phyloP scores from a whole-genome alignment of 2,888 invertebrate genomes.

The Leucophenga montana region DNA sequence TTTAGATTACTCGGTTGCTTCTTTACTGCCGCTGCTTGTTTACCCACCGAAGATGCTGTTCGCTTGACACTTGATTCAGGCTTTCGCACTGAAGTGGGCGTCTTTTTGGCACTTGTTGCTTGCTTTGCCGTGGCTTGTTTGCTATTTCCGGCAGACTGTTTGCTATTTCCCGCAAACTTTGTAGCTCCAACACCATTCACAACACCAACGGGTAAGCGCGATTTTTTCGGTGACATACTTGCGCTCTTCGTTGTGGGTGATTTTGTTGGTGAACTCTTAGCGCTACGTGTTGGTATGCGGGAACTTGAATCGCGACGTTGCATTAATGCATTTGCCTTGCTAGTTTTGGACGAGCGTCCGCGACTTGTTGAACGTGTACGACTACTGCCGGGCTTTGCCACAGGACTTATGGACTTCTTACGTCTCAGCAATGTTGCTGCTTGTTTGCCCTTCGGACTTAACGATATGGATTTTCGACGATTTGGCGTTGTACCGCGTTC shows the following conservation, averaged over 20 bases:
- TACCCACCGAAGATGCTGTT: constrained; percentile 50
- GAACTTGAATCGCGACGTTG: constrained; percentile 56
- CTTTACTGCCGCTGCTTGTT: constrained; percentile 43
- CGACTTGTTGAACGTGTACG: constrained; percentile 31
- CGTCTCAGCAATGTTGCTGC: constrained; percentile 37
- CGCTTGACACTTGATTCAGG: constrained; percentile 49
- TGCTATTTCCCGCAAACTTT: background rate
- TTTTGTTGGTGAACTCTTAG: constrained; percentile 37
- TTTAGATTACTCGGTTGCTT: constrained; percentile 45
- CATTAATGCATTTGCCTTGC: constrained; percentile 23
- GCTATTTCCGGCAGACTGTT: background rate
- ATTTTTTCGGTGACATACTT: constrained; percentile 40
- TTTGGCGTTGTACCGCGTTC: constrained; percentile 51
- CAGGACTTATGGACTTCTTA: constrained; percentile 63
- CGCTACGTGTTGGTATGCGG: constrained; percentile 61
- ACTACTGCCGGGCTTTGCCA: constrained; percentile 32
- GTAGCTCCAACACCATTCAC: background rate
- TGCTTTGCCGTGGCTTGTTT: constrained; percentile 43
- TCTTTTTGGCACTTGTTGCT: constrained; percentile 71
- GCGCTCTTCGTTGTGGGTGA: constrained; percentile 41
- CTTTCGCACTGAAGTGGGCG: constrained; percentile 48
- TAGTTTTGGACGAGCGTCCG: constrained; percentile 34
- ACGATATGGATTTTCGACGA: constrained; percentile 65
- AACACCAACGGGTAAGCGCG: constrained; percentile 18
- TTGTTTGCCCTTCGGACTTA: constrained; percentile 53